Conservation (phyloP, 1,140 invertebrate genomes). For the Drosophila tristis region DNA sequence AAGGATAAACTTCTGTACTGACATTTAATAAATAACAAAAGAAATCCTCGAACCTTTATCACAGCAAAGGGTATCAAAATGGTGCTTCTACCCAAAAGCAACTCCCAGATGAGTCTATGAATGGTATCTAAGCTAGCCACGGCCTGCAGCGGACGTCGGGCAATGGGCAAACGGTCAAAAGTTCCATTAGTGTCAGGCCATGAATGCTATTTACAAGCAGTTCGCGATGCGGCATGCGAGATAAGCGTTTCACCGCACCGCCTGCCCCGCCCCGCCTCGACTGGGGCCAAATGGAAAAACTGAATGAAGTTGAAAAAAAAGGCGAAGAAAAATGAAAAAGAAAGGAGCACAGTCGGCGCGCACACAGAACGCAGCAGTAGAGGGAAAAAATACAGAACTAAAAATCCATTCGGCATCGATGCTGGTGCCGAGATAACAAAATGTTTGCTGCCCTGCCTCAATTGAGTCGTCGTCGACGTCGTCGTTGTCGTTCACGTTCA, state of each 20-base stretch:
- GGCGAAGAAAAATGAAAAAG: slow-evolving; percentile 24
- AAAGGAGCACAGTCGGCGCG: slow-evolving; percentile 22
- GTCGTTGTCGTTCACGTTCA: slow-evolving; percentile 18
- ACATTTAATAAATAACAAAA: background rate
- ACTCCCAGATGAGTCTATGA: slow-evolving; percentile 28
- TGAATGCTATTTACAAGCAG: slow-evolving; percentile 77
- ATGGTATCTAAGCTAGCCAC: slow-evolving; percentile 38
- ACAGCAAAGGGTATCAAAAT: slow-evolving; percentile 13
- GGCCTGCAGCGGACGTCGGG: slow-evolving; percentile 41
- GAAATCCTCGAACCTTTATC: too few relatives aligned
- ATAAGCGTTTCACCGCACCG: slow-evolving; percentile 51
- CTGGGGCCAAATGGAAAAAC: slow-evolving; percentile 51
- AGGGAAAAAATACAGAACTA: slow-evolving; percentile 45
- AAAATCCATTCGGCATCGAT: slow-evolving; percentile 70
- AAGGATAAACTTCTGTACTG: too few relatives aligned
- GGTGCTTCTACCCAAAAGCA: background rate
- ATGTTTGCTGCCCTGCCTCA: slow-evolving; percentile 63
- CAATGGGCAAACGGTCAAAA: slow-evolving; percentile 57
- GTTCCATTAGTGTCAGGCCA: slow-evolving; percentile 73
- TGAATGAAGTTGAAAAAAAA: slow-evolving; percentile 51
- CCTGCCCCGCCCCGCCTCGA: background rate
- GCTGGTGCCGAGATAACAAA: slow-evolving; percentile 70
- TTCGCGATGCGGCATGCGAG: slow-evolving; percentile 63
- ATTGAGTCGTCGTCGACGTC: slow-evolving; percentile 57
- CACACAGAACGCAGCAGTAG: slow-evolving; percentile 37